Conservation (phyloP, 1,140 invertebrate genomes). For the Goniozus legneri region DNA sequence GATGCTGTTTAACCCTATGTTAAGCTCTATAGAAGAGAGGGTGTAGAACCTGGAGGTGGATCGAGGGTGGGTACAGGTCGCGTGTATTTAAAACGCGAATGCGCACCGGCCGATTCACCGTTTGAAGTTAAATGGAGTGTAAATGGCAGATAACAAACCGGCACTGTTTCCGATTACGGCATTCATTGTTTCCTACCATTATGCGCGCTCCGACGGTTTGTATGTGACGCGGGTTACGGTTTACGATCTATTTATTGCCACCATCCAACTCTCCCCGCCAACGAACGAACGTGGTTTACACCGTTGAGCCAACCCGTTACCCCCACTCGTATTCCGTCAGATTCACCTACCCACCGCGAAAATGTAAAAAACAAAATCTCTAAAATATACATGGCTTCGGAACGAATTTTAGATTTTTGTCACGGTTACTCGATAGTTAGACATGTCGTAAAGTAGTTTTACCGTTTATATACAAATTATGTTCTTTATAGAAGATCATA, state of each 20-base stretch:
- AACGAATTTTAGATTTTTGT: too few relatives aligned
- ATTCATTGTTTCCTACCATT: constrained; percentile 58
- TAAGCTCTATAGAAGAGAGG: constrained; percentile 21
- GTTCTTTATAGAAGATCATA: too few relatives aligned
- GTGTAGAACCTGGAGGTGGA: constrained; percentile 10
- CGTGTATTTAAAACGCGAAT: constrained; percentile 51
- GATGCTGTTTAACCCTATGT: constrained; percentile 48
- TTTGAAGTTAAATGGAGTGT: constrained; percentile 58
- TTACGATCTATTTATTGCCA: constrained; percentile 55
- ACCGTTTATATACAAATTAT: too few relatives aligned
- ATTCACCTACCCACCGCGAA: constrained; percentile 17
- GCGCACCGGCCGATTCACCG: constrained; percentile 49
- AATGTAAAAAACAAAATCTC: too few relatives aligned
- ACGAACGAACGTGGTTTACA: constrained; percentile 37
- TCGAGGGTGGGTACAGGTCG: constrained; percentile 19
- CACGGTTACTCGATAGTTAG: too few relatives aligned
- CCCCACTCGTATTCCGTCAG: constrained; percentile 18
- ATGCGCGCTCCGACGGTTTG: constrained; percentile 54
- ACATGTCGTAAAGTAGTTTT: too few relatives aligned
- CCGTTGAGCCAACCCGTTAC: constrained; percentile 15
- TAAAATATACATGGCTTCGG: too few relatives aligned
- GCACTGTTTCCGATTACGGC: constrained; percentile 56
- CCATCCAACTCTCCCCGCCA: constrained; percentile 21
- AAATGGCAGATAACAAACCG: constrained; percentile 57
- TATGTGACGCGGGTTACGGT: constrained; percentile 49